Percentiles rank a stretch among this genome's conserved stretches.
phyloP scores from a whole-genome alignment of 2,113 vertebrate genomes.

The Pavo muticus region DNA sequence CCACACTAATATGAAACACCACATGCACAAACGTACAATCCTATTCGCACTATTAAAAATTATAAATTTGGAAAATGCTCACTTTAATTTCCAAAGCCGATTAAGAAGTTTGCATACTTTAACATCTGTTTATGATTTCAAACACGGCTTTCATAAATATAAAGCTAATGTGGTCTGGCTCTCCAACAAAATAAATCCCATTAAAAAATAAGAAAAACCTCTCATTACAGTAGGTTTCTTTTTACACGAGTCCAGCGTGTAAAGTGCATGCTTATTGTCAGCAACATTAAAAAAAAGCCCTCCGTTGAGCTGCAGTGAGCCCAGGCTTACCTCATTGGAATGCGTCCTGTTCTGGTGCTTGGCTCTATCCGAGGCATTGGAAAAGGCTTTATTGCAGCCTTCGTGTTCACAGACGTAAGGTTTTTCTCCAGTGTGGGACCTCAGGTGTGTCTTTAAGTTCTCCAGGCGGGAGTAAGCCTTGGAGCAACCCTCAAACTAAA shows the following conservation, averaged over 20 bases:
- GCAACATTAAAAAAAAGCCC: slow-evolving; percentile 32
- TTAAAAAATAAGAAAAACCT: slow-evolving; percentile 62
- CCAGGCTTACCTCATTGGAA: slow-evolving; percentile 91
- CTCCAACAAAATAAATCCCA: slow-evolving; percentile 61
- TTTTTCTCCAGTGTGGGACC: slow-evolving; percentile 98
- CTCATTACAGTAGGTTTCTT: slow-evolving; percentile 57
- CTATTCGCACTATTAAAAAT: slow-evolving; percentile 27
- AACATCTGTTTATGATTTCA: slow-evolving; percentile 70
- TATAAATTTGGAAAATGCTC: slow-evolving; percentile 41
- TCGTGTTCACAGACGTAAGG: slow-evolving; percentile 98
- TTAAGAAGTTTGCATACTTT: slow-evolving; percentile 56
- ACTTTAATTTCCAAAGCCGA: slow-evolving; percentile 33
- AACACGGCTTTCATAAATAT: slow-evolving; percentile 55
- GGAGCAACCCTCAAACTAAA: slow-evolving; percentile 95
- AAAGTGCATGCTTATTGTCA: slow-evolving; percentile 70
- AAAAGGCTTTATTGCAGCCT: slow-evolving; percentile 99
- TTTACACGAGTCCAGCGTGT: slow-evolving; percentile 45
- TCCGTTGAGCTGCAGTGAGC: background rate
- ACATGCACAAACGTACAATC: slow-evolving; percentile 6
- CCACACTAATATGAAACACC: background rate
- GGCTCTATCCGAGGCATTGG: slow-evolving; percentile 96
- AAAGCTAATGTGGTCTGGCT: slow-evolving; percentile 56
- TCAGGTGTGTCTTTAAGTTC: slow-evolving; percentile 98
- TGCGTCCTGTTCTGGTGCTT: slow-evolving; percentile 99
- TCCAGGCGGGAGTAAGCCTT: slow-evolving; percentile 98